Evolutionary conservation across 2,888 invertebrate genomes (phyloP), one percentile per base, ranked within the genome.

Genomic region (Epirrhoe alternata): DNA sequence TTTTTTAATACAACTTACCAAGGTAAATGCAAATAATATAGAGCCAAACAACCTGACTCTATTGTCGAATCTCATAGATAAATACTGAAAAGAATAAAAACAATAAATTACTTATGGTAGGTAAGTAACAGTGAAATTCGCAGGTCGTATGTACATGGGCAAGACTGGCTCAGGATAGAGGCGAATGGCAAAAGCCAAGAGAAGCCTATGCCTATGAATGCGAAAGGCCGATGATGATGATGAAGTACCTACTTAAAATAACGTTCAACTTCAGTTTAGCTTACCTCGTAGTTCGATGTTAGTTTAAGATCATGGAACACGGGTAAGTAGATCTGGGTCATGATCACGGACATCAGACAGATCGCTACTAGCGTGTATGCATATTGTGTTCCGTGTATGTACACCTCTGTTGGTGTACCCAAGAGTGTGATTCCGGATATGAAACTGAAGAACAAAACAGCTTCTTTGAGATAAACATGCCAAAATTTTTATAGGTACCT

Each of bases 361-460:
- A 96, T 94, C 0, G 95, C 96, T 24, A 94, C 86, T 10, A 94
- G 87, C 8, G 96, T 94, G 78, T 94, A 96, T 1, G 95, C 88
- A 80, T 97, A 97, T 78, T 96, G 96, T 5, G 96, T 96, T 2
- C 98, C 97, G 77, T 96, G 96, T 74, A 97, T 96, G 80, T 97
- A 97, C 12, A 97, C 94, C 85, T 97, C 97, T 0, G 97, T 97
- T 0, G 97, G 97, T 7, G 96, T 95, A 3, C 97, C 97, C 64
- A 97, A 89, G 38, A 97, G 84, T 0, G 97, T 97, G 71, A 97
- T 97, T 1, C 97, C 97, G 12, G 96, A 97, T 65, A 97, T 95
- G 69, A 96, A 96, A 84, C 96, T 95, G 83, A 66, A 81, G 51
- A 59, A 64, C 24, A 54, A 57, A 8, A 42, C 12, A 3, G 12